Evolutionary conservation across 2,888 invertebrate genomes (phyloP), one percentile per base, ranked within the genome.

Genomic region (Megaustenia siamemsis): DNA sequence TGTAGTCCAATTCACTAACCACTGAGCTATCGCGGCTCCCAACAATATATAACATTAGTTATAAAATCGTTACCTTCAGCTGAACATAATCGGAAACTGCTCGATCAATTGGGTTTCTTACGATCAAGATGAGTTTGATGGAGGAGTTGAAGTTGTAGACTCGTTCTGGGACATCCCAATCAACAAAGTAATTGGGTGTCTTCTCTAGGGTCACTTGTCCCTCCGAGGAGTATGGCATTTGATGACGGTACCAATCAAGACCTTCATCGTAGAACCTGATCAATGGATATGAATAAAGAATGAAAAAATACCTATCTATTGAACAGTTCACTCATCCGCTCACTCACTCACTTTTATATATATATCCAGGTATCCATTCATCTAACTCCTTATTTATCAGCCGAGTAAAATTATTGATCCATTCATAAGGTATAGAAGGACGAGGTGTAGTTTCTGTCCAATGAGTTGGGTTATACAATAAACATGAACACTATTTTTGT

Each of bases 11-110:
- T n/a, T n/a, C n/a, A n/a, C n/a, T n/a, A n/a, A n/a, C n/a, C n/a
- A n/a, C n/a, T n/a, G n/a, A n/a, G n/a, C n/a, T n/a, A n/a, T n/a
- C n/a, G n/a, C n/a, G n/a, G n/a, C n/a, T n/a, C n/a, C n/a, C n/a
- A n/a, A n/a, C n/a, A n/a, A n/a, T n/a, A n/a, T n/a, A n/a, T n/a
- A n/a, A n/a, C n/a, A n/a, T n/a, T n/a, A n/a, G n/a, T n/a, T n/a
- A n/a, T n/a, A 2, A 28, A 35, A 56, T 0, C 28, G 49, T 68
- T 38, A 84, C 97, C 87, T 97, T 95, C 89, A 98, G 95, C 94
- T 98, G 98, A 32, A 98, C 97, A 95, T 98, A 98, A 95, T 99
- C 99, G 18, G 98, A 98, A 91, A 99, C 97, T 82, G 98, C 97
- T 82, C 99, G 95, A 43, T 97, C 97, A 83, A 99, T 98, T 3